These are phyloP conservation scores for Octopus bimaculoides DNA, from an alignment of 1,140 invertebrate species.

Conservation along the genomic window DNA sequence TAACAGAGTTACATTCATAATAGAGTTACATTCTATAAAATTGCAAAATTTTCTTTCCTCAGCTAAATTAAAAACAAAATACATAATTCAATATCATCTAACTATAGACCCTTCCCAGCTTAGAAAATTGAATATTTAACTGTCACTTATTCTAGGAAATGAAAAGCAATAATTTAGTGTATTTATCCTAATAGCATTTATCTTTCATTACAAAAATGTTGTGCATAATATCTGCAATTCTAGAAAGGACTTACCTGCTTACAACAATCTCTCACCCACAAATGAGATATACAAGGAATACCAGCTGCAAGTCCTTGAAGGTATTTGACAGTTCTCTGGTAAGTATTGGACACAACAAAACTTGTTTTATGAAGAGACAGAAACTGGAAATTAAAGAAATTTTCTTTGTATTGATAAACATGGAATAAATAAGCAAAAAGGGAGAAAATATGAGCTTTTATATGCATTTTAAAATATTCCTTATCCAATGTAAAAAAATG, in stretches of 20 bases:
- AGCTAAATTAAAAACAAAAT: not conserved
- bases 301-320: constrained; percentile 54
- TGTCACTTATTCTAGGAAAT: not conserved
- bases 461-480: not conserved
- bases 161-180: not conserved
- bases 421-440: not conserved
- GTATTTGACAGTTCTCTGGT: constrained; percentile 56
- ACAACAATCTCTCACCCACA: constrained; percentile 54
- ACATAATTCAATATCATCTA: not conserved
- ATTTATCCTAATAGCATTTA: not conserved
- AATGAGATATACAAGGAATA: constrained; percentile 53
- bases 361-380: constrained; percentile 25
- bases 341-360: constrained; percentile 49
- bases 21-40: too few relatives aligned
- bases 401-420: not conserved
- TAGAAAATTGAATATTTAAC: not conserved
- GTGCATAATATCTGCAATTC: not conserved
- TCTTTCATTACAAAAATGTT: not conserved
- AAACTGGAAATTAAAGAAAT: not conserved
- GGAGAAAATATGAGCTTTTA: not conserved
- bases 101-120: not conserved
- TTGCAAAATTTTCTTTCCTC: too few relatives aligned
- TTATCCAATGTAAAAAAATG: not conserved
- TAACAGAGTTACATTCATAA: too few relatives aligned
- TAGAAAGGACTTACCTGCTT: constrained; percentile 31